A percentile compares a stretch with the other conserved stretches of the same genome.
phyloP scores from a whole-genome alignment of 2,888 invertebrate genomes.

The Scrobipalpa atriplicella region DNA sequence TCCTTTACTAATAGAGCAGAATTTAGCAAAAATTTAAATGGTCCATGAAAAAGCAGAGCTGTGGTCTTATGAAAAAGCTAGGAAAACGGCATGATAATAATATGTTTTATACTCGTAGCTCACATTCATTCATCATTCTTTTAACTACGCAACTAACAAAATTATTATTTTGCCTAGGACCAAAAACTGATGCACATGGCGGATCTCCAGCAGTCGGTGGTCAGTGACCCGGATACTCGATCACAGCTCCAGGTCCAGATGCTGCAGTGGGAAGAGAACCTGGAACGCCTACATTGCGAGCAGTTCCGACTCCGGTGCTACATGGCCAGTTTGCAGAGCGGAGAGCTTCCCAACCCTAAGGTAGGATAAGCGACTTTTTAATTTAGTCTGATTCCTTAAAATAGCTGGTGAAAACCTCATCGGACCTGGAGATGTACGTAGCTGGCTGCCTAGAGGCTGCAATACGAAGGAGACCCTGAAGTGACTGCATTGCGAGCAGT shows the following conservation, averaged over 20 bases:
- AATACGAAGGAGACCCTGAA: slow-evolving; percentile 98
- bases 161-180: slow-evolving; percentile 89
- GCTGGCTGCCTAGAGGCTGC: slow-evolving; percentile 95
- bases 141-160: no score
- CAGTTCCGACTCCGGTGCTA: slow-evolving; percentile 98
- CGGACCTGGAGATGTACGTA: slow-evolving; percentile 94
- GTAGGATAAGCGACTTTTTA: slow-evolving; percentile 72
- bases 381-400: not conserved
- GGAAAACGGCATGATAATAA: no score
- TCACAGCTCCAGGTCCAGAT: slow-evolving; percentile 97
- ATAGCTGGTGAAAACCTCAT: not conserved
- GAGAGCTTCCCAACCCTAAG: slow-evolving; percentile 98
- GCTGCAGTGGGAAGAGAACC: slow-evolving; percentile 97
- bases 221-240: slow-evolving; percentile 94
- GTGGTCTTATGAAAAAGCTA: no score
- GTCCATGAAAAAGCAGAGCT: no score
- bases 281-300: slow-evolving; percentile 97
- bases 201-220: slow-evolving; percentile 98
- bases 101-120: no score
- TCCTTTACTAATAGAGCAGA: no score
- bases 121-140: no score
- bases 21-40: not conserved
- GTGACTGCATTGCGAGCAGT: slow-evolving; percentile 97
- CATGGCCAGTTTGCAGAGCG: slow-evolving; percentile 97
- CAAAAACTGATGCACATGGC: slow-evolving; percentile 99